Base-by-base conservation (phyloP, 2,113 vertebrate species). In the Fulica atra region DNA sequence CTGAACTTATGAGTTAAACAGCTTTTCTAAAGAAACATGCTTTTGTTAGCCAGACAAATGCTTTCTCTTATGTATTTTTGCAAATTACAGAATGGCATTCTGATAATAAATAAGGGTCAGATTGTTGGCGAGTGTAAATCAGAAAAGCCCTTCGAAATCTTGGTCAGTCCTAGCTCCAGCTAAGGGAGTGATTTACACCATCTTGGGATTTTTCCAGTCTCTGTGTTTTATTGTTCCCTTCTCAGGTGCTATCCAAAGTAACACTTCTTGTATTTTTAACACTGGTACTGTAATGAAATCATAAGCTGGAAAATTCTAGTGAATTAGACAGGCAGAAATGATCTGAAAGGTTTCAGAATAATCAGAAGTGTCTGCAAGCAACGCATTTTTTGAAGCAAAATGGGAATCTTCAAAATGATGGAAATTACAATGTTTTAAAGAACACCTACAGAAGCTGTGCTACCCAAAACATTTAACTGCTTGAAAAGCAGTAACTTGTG, bases 11-110 rank as follows among this genome's bases (percentile, higher is more conserved):
- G 42, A 69, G 59, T 69, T 82, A 91, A 95, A 95, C 72, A 81
- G 31, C 36, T 93, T 97, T 97, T 89, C 57, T 93, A 86, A 88
- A 74, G 56, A 95, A 82, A 90, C 46, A 35, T 80, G 50, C 59
- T 89, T 94, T 81, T 68, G 10, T 59, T 46, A 93, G 54, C 59
- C 82, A 93, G 82, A 92, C 28, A 88, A 97, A 94, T 88, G 20
- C 79, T 88, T 12, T 60, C 65, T 86, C 59, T 73, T 36, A 38
- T 60, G 40, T 69, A 68, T 90, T 96, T 97, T 91, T 96, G 50
- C 85, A 84, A 54, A 94, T 86, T 90, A 80, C 35, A 87, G 56
- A 24, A 59, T 42, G 93, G 71, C 68, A 44, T 84, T 93, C 92
- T 79, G 48, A 80, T 89, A 69, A 29, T 89, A 92, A 96, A 42